phyloP scores from a whole-genome alignment of 2,888 invertebrate genomes.

The Hesperia comma region DNA sequence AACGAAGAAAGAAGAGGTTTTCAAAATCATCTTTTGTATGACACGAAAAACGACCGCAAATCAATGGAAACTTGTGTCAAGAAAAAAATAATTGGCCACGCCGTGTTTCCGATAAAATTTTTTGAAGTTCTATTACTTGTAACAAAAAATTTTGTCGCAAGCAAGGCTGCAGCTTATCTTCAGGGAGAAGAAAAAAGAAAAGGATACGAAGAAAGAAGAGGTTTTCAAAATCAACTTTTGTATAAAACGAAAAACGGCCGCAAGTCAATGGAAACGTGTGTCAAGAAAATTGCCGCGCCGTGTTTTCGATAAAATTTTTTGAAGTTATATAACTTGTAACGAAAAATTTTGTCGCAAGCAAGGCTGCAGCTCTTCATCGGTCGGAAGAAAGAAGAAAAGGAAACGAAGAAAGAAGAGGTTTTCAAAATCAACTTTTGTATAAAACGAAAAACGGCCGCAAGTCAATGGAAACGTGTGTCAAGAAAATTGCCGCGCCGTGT shows the following conservation, averaged over 20 bases:
- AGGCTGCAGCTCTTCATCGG: not conserved
- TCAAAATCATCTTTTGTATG: too few relatives aligned
- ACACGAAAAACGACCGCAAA: too few relatives aligned
- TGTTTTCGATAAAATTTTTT: constrained; percentile 3
- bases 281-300: not conserved
- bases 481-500: constrained; percentile 1
- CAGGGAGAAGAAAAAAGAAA: not conserved
- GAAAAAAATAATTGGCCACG: not conserved
- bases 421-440: too few relatives aligned
- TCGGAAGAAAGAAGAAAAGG: not conserved
- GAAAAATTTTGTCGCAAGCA: not conserved
- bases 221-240: too few relatives aligned
- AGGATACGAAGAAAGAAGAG: too few relatives aligned
- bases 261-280: too few relatives aligned
- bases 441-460: too few relatives aligned
- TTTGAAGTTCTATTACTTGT: not conserved
- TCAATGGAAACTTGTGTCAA: too few relatives aligned
- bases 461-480: too few relatives aligned
- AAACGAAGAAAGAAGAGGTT: not conserved
- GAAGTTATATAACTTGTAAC: not conserved
- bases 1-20: too few relatives aligned
- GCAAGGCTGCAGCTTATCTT: not conserved
- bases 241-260: too few relatives aligned
- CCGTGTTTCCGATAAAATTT: constrained; percentile 12
- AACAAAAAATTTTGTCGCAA: not conserved